Evolutionary conservation across 2,888 invertebrate species (phyloP), one percentile per base, ranked within the genome.

Genomic region (Diarsia rubi): DNA sequence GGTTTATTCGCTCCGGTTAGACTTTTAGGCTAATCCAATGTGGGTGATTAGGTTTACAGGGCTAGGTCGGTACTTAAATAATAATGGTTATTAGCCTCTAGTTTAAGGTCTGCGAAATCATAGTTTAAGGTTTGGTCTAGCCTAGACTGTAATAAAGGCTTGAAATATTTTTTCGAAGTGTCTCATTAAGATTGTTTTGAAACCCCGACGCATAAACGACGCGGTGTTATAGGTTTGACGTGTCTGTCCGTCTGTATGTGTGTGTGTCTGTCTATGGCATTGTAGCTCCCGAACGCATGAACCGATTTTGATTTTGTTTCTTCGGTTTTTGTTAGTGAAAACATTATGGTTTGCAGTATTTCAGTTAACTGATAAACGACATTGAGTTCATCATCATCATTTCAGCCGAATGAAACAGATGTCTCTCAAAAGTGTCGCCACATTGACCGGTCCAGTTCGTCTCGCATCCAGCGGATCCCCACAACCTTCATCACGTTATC

Each of bases 11-110:
- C 44, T 9, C 16, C 45, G 64, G 31, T 63, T 19, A 67, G 24
- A 44, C 49, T 67, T 67, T 73, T 45, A 78, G 12, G n/a, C 19
- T 80, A 67, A 78, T 78, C 31, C 21, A 37, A 49, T 64, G 49
- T 80, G 24, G 44, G 27, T n/a, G 71, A 71, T 62, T 63, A 66
- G 19, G 27, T 3, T 12, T n/a, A 11, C 31, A 21, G 19, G 44
- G 42, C n/a, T 14, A 44, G 16, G 49, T 42, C 6, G 21, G 37
- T 44, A 24, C 21, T 21, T 19, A 24, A 63, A 52, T 59, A 72
- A 47, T 67, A 27, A 63, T 47, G 52, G 47, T 57, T 64, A 27
- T 59, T 49, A 31, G 44, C 64, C 11, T 37, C 24, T 45, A n/a
- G n/a, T 49, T 42, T 5, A 27, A 44, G 3, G 57, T 65, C 4